Evolutionary conservation across 2,797 vertebrate genomes (phyloP).

Genomic region (Girardinus metallicus): DNA sequence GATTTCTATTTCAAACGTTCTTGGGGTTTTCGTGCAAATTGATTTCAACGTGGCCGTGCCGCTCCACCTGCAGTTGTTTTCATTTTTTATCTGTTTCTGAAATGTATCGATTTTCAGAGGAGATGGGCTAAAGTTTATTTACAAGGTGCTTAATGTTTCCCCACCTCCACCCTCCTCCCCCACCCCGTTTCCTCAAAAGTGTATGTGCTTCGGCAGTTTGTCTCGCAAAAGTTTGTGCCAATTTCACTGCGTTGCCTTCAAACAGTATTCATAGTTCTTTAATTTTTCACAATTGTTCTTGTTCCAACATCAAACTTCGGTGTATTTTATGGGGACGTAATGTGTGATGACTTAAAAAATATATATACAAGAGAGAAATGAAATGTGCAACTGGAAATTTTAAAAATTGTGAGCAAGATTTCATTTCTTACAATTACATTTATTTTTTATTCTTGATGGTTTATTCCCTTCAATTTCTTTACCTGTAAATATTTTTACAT

Average conservation of each 20-base stretch:
- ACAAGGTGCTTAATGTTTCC: conserved; percentile 11
- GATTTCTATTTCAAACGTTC: conserved; percentile 56
- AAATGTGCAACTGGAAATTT: not conserved
- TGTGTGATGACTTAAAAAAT: not conserved
- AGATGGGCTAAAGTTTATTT: conserved; percentile 39
- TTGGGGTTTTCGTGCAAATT: conserved; percentile 35
- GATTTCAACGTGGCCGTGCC: conserved; percentile 27
- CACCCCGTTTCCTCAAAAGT: not conserved
- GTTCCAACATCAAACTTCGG: not conserved
- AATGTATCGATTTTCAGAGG: conserved; percentile 23
- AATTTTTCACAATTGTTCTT: not conserved
- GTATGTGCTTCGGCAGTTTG: not conserved
- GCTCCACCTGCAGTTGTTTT: conserved; percentile 36
- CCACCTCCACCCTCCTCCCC: not conserved
- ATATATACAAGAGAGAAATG: too few relatives aligned
- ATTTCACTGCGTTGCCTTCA: not conserved
- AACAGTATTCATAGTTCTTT: not conserved
- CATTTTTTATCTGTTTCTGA: conserved; percentile 39
- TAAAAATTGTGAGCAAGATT: not conserved
- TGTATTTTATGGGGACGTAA: not conserved
- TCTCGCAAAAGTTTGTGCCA: not conserved
- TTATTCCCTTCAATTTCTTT: not conserved
- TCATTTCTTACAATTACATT: not conserved
- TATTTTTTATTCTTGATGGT: not conserved
- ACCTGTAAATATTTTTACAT: not conserved